phyloP scores from a whole-genome alignment of 2,888 invertebrate species.

The Drosophila anomelani region DNA sequence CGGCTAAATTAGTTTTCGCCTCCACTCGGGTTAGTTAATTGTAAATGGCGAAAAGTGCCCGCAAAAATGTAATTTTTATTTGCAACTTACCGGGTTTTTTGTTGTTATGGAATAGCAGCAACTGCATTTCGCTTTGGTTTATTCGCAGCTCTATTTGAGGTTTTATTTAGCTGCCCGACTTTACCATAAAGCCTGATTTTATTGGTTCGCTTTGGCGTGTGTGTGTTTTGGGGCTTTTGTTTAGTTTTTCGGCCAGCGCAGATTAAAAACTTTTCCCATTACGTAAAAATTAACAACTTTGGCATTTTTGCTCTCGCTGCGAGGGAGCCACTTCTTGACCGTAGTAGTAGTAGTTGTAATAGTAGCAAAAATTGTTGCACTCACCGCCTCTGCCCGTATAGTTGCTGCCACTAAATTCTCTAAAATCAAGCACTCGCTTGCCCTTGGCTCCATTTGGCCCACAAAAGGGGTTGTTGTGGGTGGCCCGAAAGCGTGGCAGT shows the following conservation, averaged over 20 bases:
- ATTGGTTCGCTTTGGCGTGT: constrained; percentile 53
- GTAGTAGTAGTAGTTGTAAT: constrained; percentile 33
- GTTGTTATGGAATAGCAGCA: constrained; percentile 39
- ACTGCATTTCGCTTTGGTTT: constrained; percentile 53
- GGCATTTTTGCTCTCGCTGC: constrained; percentile 27
- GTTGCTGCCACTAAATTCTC: constrained; percentile 63
- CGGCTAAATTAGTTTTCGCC: constrained; percentile 64
- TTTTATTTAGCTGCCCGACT: constrained; percentile 44
- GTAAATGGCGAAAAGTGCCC: constrained; percentile 42
- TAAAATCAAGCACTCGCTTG: constrained; percentile 53
- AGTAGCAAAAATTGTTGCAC: constrained; percentile 64
- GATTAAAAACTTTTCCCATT: constrained; percentile 81
- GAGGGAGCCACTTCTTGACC: constrained; percentile 31
- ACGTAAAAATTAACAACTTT: constrained; percentile 77
- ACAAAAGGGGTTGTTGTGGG: constrained; percentile 8
- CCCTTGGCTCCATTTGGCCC: constrained; percentile 28
- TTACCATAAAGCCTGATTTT: constrained; percentile 73
- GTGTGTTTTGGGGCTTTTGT: constrained; percentile 26
- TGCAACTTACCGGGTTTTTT: constrained; percentile 9
- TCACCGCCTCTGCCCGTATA: constrained; percentile 18
- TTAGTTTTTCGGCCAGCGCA: constrained; percentile 44
- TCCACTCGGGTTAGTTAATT: constrained; percentile 49
- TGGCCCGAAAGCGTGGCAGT: constrained; percentile 6
- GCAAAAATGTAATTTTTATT: constrained; percentile 34
- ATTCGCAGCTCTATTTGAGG: constrained; percentile 59